Base-by-base conservation (phyloP, 2,888 invertebrate genomes). In the Morpho deidamia region DNA sequence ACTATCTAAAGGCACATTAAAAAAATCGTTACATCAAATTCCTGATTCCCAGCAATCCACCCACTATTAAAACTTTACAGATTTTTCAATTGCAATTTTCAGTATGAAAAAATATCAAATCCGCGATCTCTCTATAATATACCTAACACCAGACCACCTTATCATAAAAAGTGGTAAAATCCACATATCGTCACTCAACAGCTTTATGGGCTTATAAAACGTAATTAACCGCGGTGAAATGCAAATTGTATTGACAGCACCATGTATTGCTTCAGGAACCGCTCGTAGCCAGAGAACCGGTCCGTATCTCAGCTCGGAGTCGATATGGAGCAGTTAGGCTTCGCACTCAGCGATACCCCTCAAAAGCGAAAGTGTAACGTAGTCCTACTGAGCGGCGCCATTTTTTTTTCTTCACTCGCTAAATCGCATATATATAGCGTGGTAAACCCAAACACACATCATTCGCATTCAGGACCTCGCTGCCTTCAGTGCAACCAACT, bases 401-500 rank as follows among this genome's bases (percentile, higher is more conserved):
- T 81, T 83, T 88, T 87, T 77, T 88, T 85, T 83, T 74, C 76
- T 81, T 83, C 86, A 76, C 82, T 75, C 86, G 74, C 85, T 84
- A 82, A 74, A 82, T 71, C 67, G 78, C 77, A 83, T 89, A 90
- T 90, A 89, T 89, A 89, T 84, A 83, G 76, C 85, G 81, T 76
- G 73, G 81, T 74, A 65, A 73, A 66, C 67, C 74, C 71, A 69
- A 77, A 68, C 83, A 81, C 80, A 83, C 88, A 90, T 90, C 90
- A 90, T 83, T 90, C 90, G 81, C 87, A 88, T 88, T 89, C 87
- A 87, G 90, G 84, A 88, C 84, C 74, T 78, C 81, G 75, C 78
- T 82, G 85, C 69, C 90, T 90, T 88, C 90, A 90, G 90, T 90
- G 89, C 90, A 89, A 81, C 83, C 87, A 74, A 76, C 77, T 43